Evolutionary conservation across 2,797 vertebrate genomes (phyloP).

Genomic region (Megalops cyprinoides): DNA sequence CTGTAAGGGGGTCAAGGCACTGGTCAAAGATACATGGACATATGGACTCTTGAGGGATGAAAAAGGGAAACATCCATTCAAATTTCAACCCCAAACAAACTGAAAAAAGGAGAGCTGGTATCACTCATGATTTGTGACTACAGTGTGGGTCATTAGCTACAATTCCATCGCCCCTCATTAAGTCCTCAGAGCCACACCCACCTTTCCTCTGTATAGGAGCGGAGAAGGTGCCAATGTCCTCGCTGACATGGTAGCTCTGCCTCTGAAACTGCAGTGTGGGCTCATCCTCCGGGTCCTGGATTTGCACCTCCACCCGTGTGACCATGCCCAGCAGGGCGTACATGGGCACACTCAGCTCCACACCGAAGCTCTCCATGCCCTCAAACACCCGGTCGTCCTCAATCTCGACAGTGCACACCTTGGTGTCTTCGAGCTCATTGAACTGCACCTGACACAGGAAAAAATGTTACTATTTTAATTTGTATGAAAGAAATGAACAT

Average conservation of each 20-base stretch:
- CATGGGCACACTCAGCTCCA: conserved; percentile 94
- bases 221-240: conserved; percentile 80
- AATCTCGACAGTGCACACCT: conserved; percentile 87
- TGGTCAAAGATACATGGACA: background rate
- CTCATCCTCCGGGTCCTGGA: conserved; percentile 89
- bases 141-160: background rate
- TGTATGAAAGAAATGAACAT: background rate
- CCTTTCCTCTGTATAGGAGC: conserved; percentile 89
- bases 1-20: conserved; percentile 57
- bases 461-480: background rate
- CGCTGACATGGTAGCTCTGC: conserved; percentile 85
- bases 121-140: too few relatives aligned
- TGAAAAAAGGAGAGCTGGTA: too few relatives aligned
- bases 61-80: too few relatives aligned
- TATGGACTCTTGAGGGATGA: too few relatives aligned
- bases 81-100: too few relatives aligned
- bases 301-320: conserved; percentile 77
- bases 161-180: background rate
- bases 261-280: conserved; percentile 89
- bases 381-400: conserved; percentile 89
- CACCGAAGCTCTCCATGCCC: conserved; percentile 80
- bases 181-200: conserved; percentile 45
- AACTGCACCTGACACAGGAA: conserved; percentile 86
- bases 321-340: conserved; percentile 86
- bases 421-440: conserved; percentile 90